Evolutionary conservation across 53 echinoderm and acorn worm species (phyloP).

Genomic region (Actinopyga echinites): DNA sequence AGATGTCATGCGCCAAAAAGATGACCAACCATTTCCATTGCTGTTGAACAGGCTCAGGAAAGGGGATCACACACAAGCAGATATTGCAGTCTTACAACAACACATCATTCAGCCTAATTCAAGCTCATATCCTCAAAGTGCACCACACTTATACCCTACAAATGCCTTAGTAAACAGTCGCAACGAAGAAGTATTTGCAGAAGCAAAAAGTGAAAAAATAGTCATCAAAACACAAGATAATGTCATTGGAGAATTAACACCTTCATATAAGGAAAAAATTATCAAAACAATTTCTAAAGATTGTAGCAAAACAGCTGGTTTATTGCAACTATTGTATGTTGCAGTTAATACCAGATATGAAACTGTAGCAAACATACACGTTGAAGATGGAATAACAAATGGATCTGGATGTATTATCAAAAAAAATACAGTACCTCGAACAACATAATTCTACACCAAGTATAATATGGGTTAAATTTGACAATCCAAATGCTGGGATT

Average conservation of each 20-base stretch:
- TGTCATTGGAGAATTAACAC: neutral
- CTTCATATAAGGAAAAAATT: neutral
- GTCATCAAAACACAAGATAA: neutral
- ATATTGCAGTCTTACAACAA: neutral
- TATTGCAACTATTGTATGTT: neutral
- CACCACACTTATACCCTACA: neutral
- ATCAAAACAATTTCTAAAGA: neutral
- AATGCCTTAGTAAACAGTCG: neutral
- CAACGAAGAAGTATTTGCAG: neutral
- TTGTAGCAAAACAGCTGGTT: neutral
- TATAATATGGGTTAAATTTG: slow-evolving; percentile 21
- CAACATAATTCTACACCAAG: neutral
- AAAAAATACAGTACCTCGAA: neutral
- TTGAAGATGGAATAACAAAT: slow-evolving; percentile 8
- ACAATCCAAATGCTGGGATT: neutral
- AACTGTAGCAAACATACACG: neutral
- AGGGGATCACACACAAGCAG: neutral
- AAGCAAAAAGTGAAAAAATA: neutral
- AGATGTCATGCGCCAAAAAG: slow-evolving; percentile 47
- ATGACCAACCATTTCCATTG: slow-evolving; percentile 25
- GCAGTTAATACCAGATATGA: neutral
- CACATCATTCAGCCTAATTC: neutral
- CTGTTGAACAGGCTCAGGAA: slow-evolving; percentile 21
- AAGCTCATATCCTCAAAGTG: neutral
- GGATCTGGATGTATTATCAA: neutral